These are phyloP conservation scores for Orchestia grillus DNA, from an alignment of 1,140 invertebrate genomes.

Conservation along the genomic window DNA sequence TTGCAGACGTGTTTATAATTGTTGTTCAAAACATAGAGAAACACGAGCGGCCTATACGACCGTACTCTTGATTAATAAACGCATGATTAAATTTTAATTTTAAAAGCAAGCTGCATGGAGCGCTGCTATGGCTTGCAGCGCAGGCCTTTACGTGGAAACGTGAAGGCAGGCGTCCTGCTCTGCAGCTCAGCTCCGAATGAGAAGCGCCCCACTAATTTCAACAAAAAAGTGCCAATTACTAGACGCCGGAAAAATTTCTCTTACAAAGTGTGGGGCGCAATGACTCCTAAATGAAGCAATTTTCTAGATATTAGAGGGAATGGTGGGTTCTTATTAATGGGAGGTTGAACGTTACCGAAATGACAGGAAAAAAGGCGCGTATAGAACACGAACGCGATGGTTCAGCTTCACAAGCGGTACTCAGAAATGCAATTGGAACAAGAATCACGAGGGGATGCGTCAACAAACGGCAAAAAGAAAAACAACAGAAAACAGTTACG, in stretches of 20 bases:
- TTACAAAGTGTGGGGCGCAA: not conserved
- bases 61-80: not conserved
- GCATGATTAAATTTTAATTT: not conserved
- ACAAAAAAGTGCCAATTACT: conserved; percentile 15
- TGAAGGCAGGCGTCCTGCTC: conserved; percentile 2
- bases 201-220: not conserved
- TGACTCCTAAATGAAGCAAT: conserved; percentile 17
- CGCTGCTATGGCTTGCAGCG: not conserved
- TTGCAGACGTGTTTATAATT: not conserved
- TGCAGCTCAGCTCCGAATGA: not conserved
- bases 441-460: not conserved
- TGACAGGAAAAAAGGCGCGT: not conserved
- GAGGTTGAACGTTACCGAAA: not conserved
- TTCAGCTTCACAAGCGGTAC: not conserved
- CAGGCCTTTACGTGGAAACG: not conserved
- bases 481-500: not conserved
- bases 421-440: not conserved
- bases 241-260: not conserved
- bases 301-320: not conserved
- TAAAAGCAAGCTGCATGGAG: not conserved
- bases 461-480: not conserved
- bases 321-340: not conserved
- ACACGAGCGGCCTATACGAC: not conserved
- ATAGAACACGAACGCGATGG: not conserved
- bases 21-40: not conserved